Evolutionary conservation across 2,113 vertebrate species (phyloP).

Genomic region (Abramis brama): DNA sequence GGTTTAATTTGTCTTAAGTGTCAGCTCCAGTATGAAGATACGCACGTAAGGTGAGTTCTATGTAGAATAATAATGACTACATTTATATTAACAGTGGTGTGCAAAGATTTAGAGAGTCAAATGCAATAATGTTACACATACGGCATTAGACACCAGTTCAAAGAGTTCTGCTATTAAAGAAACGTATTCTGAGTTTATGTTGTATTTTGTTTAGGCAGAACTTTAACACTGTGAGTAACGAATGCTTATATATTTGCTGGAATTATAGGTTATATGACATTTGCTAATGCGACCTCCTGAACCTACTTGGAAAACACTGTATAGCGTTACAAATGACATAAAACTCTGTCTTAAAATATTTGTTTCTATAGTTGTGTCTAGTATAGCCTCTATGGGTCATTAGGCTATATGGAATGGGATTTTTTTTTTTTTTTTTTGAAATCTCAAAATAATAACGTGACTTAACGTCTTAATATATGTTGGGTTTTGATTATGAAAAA

Average conservation of each 20-base stretch:
- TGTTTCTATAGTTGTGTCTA: neutral
- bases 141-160: neutral
- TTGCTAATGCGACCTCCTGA: neutral
- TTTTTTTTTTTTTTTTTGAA: neutral
- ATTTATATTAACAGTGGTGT: neutral
- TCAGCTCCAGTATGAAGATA: slow-evolving; percentile 66
- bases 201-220: neutral
- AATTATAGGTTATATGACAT: neutral
- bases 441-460: neutral
- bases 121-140: neutral
- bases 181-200: neutral
- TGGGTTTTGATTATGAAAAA: neutral
- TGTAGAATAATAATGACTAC: neutral
- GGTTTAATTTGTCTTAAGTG: neutral
- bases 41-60: slow-evolving; percentile 71
- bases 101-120: neutral
- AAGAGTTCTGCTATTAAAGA: neutral
- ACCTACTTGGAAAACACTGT: neutral
- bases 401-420: neutral
- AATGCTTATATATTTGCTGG: too few species aligned
- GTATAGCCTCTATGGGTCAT: neutral
- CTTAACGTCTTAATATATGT: neutral
- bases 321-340: neutral
- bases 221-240: neutral
- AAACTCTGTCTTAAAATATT: neutral